phyloP scores from a whole-genome alignment of 2,113 vertebrate species.

The Xyrauchen texanus region DNA sequence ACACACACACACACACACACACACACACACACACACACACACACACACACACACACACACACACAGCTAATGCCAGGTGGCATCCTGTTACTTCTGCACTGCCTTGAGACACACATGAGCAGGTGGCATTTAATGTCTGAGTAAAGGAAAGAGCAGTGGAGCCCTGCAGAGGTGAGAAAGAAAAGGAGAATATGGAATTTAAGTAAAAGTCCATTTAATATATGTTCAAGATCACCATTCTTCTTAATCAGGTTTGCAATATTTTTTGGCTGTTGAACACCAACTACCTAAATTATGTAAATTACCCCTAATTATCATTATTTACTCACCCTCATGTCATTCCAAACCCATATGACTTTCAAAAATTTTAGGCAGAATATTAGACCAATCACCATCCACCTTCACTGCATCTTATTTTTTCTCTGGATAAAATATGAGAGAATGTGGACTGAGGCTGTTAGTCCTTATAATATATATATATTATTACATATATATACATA shows the following conservation, averaged over 20 bases:
- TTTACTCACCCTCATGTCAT: too few relatives aligned
- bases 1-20: too few relatives aligned
- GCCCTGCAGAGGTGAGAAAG: constrained; percentile 14
- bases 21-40: too few relatives aligned
- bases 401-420: too few relatives aligned
- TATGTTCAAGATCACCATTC: background rate
- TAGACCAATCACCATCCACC: too few relatives aligned
- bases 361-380: too few relatives aligned
- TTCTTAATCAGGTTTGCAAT: constrained; percentile 22
- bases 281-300: background rate
- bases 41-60: too few relatives aligned
- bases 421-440: too few relatives aligned
- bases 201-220: constrained; percentile 43
- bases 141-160: constrained; percentile 35
- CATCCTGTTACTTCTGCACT: background rate
- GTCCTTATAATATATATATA: too few relatives aligned
- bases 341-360: too few relatives aligned
- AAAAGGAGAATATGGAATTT: constrained; percentile 1
- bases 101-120: constrained; percentile 41
- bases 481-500: too few relatives aligned
- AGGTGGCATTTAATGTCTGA: constrained; percentile 55
- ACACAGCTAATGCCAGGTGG: constrained; percentile 54
- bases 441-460: too few relatives aligned
- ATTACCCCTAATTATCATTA: background rate
- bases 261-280: background rate